Evolutionary conservation across 2,888 invertebrate species (phyloP).

Genomic region (Malthinus seriepunctatus): DNA sequence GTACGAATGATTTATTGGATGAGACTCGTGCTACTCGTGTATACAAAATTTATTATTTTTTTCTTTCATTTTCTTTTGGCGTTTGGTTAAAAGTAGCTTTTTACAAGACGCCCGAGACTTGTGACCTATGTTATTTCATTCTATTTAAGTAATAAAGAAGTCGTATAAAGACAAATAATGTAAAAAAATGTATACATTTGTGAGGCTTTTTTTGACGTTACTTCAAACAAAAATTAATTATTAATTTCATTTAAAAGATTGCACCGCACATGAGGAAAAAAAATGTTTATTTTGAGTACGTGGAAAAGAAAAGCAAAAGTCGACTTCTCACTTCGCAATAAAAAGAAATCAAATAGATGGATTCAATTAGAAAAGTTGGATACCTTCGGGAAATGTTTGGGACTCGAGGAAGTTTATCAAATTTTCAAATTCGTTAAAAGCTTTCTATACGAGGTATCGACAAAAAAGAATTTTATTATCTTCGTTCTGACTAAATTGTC

Average conservation of each 20-base stretch:
- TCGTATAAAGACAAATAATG: conserved; percentile 19
- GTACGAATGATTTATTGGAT: conserved; percentile 43
- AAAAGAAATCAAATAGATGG: too few relatives aligned
- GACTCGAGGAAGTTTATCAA: too few relatives aligned
- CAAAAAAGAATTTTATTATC: neutral
- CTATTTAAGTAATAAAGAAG: conserved; percentile 25
- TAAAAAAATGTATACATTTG: neutral
- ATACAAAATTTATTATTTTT: conserved; percentile 37
- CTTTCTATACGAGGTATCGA: neutral
- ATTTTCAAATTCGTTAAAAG: too few relatives aligned
- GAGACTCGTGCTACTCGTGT: conserved; percentile 40
- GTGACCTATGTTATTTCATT: conserved; percentile 17
- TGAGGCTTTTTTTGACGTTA: too few relatives aligned
- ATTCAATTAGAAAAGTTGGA: neutral
- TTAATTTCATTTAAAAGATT: neutral
- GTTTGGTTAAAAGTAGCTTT: conserved; percentile 24
- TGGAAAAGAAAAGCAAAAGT: too few relatives aligned
- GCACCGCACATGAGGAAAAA: neutral
- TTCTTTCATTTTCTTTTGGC: conserved; percentile 29
- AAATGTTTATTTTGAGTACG: neutral
- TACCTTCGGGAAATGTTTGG: too few relatives aligned
- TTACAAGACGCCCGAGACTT: conserved; percentile 25
- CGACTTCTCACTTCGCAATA: too few relatives aligned
- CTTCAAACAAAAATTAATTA: too few relatives aligned
- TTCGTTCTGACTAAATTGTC: too few relatives aligned